Conservation (phyloP, 2,888 invertebrate genomes). For the Eupithecia tripunctaria region DNA sequence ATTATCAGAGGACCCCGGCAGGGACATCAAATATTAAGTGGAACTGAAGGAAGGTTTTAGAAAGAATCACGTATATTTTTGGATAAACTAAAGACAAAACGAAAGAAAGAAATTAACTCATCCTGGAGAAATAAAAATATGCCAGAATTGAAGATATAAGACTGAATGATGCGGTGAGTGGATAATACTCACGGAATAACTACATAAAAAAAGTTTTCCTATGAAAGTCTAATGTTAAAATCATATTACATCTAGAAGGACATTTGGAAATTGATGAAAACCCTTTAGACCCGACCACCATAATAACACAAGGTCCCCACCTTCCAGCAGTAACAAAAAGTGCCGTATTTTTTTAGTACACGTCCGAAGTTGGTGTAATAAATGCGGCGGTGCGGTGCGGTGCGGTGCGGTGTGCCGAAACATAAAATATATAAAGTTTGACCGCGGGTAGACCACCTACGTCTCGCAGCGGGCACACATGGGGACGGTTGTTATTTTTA, state of each 20-base stretch:
- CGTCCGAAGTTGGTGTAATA: constrained; percentile 66
- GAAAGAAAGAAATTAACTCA: background rate
- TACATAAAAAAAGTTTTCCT: background rate
- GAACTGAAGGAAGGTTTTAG: background rate
- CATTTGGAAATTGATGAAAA: background rate
- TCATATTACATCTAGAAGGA: background rate
- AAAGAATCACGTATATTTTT: background rate
- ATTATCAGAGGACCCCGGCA: constrained; percentile 47
- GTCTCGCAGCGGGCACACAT: constrained; percentile 58
- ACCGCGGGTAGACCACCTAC: constrained; percentile 74
- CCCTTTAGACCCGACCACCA: background rate
- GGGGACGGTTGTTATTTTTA: constrained; percentile 29
- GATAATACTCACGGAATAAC: background rate
- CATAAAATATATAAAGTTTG: constrained; percentile 83
- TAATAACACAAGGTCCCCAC: constrained; percentile 32
- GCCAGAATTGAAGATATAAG: too few relatives aligned
- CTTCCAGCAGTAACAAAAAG: constrained; percentile 41
- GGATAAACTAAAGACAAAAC: background rate
- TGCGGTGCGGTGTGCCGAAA: constrained; percentile 66
- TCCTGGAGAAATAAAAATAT: background rate
- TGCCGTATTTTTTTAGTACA: constrained; percentile 47
- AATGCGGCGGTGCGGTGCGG: constrained; percentile 62
- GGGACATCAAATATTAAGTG: constrained; percentile 17
- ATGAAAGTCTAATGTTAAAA: background rate
- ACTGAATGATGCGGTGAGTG: background rate